Conservation (phyloP, 2,888 invertebrate species). For the Habrosyne pyritoides region DNA sequence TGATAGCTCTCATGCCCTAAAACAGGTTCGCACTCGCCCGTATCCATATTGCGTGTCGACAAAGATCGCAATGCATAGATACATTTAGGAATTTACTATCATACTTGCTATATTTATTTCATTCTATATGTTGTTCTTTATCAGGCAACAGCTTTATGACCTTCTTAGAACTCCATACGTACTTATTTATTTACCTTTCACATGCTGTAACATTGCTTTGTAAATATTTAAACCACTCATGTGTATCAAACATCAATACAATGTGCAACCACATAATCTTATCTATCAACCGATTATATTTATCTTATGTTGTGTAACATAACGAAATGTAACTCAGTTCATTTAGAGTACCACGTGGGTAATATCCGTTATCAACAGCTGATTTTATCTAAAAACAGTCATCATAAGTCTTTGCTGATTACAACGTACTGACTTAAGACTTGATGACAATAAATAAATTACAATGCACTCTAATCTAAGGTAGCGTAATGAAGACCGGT, state of each 20-base stretch:
- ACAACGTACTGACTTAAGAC: no score
- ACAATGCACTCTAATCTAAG: no score
- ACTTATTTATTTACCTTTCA: not conserved
- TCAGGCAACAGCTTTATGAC: not conserved
- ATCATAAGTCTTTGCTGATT: no score
- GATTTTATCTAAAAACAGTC: not conserved
- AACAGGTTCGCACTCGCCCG: no score
- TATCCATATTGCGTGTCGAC: no score
- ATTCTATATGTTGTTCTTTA: no score
- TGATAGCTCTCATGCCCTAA: no score
- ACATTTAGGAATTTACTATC: no score
- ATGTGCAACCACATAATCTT: not conserved
- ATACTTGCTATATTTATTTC: no score
- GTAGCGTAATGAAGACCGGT: no score
- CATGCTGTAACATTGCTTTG: not conserved
- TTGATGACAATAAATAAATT: no score
- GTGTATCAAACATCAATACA: not conserved
- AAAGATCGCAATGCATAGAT: no score
- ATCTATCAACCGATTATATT: slow-evolving; percentile 3
- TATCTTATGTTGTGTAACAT: not conserved
- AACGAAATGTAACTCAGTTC: not conserved
- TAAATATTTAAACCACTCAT: not conserved
- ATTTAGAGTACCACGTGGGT: not conserved
- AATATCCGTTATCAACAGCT: not conserved
- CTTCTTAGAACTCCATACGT: not conserved